A percentile compares a stretch with the other conserved stretches of the same genome.
Evolutionary conservation across 2,888 invertebrate species (phyloP).

Genomic region (Pandemis cinnamomeana): DNA sequence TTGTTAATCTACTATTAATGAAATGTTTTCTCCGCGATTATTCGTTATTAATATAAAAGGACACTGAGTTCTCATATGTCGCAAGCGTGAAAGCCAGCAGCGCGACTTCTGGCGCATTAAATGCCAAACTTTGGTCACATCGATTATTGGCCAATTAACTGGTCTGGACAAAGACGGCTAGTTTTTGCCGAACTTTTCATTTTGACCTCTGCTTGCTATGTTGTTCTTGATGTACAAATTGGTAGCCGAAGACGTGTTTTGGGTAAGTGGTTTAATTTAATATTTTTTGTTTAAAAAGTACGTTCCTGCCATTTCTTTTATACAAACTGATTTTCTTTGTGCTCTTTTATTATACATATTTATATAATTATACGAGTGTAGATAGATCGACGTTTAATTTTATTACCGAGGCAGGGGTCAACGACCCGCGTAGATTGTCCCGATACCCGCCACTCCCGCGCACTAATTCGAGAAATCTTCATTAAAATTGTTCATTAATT

Average conservation of each 20-base stretch:
- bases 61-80: constrained; percentile 53
- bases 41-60: constrained; percentile 9
- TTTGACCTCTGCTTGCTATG: constrained; percentile 2
- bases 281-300: neutral
- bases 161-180: neutral
- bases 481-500: constrained; percentile 41
- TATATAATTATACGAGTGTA: too few species aligned
- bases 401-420: neutral
- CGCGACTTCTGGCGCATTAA: constrained; percentile 49
- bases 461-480: constrained; percentile 38
- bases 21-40: too few species aligned
- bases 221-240: neutral
- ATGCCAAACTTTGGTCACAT: constrained; percentile 46
- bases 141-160: constrained; percentile 12
- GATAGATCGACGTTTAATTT: neutral
- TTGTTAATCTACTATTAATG: too few species aligned
- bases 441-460: constrained; percentile 26
- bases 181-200: constrained; percentile 6
- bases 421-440: constrained; percentile 30
- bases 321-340: too few species aligned
- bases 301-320: too few species aligned
- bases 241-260: neutral
- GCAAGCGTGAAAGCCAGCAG: constrained; percentile 67
- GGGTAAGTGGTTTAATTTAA: neutral
- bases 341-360: too few species aligned